These are phyloP conservation scores for Antheraea assamensis DNA, from an alignment of 2,888 invertebrate species.

Conservation along the genomic window DNA sequence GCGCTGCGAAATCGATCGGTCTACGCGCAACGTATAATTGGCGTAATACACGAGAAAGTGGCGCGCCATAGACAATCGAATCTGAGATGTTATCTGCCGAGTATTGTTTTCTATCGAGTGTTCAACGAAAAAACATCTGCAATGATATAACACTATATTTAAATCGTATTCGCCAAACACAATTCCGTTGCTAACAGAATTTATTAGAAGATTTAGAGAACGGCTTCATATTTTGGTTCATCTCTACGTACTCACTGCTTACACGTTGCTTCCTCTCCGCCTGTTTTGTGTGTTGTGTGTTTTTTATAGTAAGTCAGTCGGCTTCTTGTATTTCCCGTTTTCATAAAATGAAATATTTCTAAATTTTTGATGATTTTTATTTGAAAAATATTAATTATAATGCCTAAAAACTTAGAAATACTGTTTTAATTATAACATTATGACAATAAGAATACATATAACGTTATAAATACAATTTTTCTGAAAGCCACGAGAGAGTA, in stretches of 20 bases:
- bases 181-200: background rate
- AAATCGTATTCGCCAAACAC: background rate
- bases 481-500: too few relatives aligned
- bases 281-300: background rate
- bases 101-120: background rate
- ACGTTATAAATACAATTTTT: too few relatives aligned
- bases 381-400: too few relatives aligned
- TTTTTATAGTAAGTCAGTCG: background rate
- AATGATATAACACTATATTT: too few relatives aligned
- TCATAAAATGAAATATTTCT: too few relatives aligned
- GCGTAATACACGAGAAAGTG: slow-evolving; percentile 8
- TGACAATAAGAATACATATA: too few relatives aligned
- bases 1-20: slow-evolving; percentile 10
- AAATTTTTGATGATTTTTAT: too few relatives aligned
- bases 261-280: background rate
- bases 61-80: too few relatives aligned
- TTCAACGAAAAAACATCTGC: background rate
- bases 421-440: too few relatives aligned
- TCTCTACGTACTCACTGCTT: background rate
- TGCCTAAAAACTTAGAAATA: too few relatives aligned
- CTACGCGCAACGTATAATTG: background rate
- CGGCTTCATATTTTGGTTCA: background rate
- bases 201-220: background rate
- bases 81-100: background rate
- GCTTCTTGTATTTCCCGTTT: background rate